Evolutionary conservation across 1,140 invertebrate genomes (phyloP).

Genomic region (Drosophila sp.): DNA sequence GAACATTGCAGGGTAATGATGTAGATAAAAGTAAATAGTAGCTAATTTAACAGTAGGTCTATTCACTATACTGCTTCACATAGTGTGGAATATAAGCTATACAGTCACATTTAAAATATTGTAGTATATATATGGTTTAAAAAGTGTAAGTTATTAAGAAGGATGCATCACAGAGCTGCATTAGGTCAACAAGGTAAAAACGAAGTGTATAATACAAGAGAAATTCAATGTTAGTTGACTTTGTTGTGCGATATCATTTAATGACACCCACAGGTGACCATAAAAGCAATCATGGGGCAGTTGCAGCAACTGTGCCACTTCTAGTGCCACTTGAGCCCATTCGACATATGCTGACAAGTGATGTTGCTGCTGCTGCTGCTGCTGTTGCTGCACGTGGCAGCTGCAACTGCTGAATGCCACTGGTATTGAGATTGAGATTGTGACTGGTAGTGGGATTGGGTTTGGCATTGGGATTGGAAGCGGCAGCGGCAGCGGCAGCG

Average conservation of each 20-base stretch:
- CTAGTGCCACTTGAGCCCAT: constrained; percentile 64
- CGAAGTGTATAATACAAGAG: background rate
- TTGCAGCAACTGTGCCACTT: constrained; percentile 35
- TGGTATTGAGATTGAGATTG: constrained; percentile 1
- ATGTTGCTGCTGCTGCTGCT: constrained; percentile 32
- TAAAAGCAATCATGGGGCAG: constrained; percentile 41
- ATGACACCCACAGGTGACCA: constrained; percentile 54
- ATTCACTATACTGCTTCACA: no score
- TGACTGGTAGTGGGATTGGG: background rate
- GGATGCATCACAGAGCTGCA: background rate
- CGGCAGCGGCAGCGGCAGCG: background rate
- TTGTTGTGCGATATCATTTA: constrained; percentile 65
- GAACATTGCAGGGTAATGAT: no score
- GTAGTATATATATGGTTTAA: no score
- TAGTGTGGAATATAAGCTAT: no score
- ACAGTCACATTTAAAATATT: no score
- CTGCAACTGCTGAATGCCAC: constrained; percentile 28
- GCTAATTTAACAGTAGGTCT: no score
- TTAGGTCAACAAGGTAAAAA: no score
- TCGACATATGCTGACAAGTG: constrained; percentile 79
- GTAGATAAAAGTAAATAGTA: no score
- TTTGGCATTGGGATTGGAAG: background rate
- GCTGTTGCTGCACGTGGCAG: constrained; percentile 54
- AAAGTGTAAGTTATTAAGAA: background rate
- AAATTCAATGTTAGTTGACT: constrained; percentile 49